Evolutionary conservation across 2,797 vertebrate species (phyloP).

Genomic region (Lutjanus campechanus): DNA sequence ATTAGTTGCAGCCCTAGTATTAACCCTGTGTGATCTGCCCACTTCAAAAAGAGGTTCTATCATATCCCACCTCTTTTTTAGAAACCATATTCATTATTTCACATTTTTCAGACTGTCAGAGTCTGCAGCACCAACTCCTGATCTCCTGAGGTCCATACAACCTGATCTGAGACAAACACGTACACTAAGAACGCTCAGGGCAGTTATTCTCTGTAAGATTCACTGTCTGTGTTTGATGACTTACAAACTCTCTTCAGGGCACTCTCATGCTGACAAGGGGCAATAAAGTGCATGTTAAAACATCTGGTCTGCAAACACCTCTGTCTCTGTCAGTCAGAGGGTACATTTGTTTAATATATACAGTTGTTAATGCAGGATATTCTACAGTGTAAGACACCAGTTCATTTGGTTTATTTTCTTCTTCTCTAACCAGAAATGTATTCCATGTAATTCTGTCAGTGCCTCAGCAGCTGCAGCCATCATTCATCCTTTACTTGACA

Average conservation of each 20-base stretch:
- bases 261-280: background rate
- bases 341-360: background rate
- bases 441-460: background rate
- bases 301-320: conserved; percentile 1
- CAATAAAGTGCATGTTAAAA: conserved; percentile 7
- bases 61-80: background rate
- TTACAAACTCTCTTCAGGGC: background rate
- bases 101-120: too few relatives aligned
- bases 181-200: background rate
- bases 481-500: conserved; percentile 32
- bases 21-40: background rate
- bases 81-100: conserved; percentile 8
- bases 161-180: conserved; percentile 1
- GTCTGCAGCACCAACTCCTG: background rate
- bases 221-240: conserved; percentile 6
- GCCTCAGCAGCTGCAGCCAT: conserved; percentile 23
- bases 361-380: background rate
- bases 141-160: background rate
- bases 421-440: background rate
- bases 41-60: background rate
- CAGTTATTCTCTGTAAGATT: background rate
- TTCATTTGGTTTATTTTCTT: background rate
- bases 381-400: background rate
- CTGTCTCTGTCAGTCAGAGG: background rate
- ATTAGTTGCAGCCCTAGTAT: too few relatives aligned